Conservation (phyloP, 1,140 invertebrate species). For the Drosophila nigrodunni region DNA sequence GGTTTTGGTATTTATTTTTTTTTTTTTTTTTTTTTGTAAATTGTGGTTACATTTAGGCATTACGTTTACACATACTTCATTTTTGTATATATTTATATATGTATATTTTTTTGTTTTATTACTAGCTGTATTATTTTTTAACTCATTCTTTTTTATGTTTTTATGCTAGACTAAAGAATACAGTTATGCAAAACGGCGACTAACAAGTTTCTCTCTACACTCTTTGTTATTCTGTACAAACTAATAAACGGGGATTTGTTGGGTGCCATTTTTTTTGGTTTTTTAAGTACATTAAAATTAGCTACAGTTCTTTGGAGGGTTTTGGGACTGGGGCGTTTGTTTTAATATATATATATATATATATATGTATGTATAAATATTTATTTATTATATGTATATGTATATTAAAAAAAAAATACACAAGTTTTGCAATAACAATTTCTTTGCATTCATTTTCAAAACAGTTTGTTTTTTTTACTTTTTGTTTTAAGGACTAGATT, state of each 20-base stretch:
- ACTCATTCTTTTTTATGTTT: constrained; percentile 18
- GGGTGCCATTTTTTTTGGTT: constrained; percentile 23
- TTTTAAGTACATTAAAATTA: constrained; percentile 73
- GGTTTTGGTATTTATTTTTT: constrained; percentile 34
- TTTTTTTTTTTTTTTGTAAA: constrained; percentile 49
- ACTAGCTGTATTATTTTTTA: constrained; percentile 31
- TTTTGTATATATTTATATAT: constrained; percentile 35
- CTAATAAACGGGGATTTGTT: constrained; percentile 27
- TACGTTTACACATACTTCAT: constrained; percentile 39
- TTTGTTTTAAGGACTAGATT: constrained; percentile 79
- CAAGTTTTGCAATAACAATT: constrained; percentile 57
- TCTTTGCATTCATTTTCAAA: constrained; percentile 27
- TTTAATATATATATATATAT: neutral
- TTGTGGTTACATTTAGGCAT: constrained; percentile 59
- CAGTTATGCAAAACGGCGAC: constrained; percentile 66
- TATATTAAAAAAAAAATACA: constrained; percentile 62
- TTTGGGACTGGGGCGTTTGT: constrained; percentile 42
- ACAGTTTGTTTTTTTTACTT: constrained; percentile 33
- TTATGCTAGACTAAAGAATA: constrained; percentile 63
- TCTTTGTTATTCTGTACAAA: constrained; percentile 37
- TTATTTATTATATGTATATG: constrained; percentile 1
- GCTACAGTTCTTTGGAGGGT: constrained; percentile 68
- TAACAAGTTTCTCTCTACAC: constrained; percentile 54
- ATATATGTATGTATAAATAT: constrained; percentile 21
- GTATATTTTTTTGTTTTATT: constrained; percentile 44